Base-by-base conservation (phyloP, 2,888 invertebrate genomes). In the Volucella bombylans region DNA sequence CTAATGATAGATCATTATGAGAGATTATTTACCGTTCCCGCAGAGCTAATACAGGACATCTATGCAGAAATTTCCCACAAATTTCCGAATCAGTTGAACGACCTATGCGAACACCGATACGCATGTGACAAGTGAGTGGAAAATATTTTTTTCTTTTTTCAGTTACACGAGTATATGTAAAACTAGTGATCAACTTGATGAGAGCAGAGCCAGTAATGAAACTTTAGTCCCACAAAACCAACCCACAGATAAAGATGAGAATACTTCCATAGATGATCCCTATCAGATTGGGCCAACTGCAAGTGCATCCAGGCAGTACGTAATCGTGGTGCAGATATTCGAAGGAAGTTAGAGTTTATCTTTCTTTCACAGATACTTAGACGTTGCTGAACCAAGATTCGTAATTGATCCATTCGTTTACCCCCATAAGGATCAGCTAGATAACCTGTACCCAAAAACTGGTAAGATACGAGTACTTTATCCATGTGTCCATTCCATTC, bases 31-130 rank as follows among this genome's bases (percentile, higher is more conserved):
- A 94, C 94, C 90, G 94, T 97, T 65, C 94, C 96, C 9, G 95
- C 96, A 0, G 96, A 97, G 87, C 92, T 97, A 68, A 93, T 98
- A 87, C 96, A 98, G 90, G 96, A 97, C 89, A 95, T 97, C 9
- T 97, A 97, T 91, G 94, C 96, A 10, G 95, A 96, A 89, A 94
- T 98, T 92, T 94, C 97, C 92, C 97, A 97, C 90, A 94, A 94
- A 15, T 95, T 96, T 91, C 97, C 98, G 0, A 95, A 96, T 86
- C 94, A 95, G 69, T 93, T 98, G 52, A 96, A 98, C 91, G 93
- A 93, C 67, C 90, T 95, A 87, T 92, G 94, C 64, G 89, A 90
- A 62, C 87, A 88, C n/a, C 87, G 87, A 9, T 88, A 86, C 54
- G 31, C 80, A 43, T 45, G 86, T 79, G 73, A 88, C 64, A 61